Evolutionary conservation across 1,140 invertebrate genomes (phyloP).

Genomic region (Neelides sp.): DNA sequence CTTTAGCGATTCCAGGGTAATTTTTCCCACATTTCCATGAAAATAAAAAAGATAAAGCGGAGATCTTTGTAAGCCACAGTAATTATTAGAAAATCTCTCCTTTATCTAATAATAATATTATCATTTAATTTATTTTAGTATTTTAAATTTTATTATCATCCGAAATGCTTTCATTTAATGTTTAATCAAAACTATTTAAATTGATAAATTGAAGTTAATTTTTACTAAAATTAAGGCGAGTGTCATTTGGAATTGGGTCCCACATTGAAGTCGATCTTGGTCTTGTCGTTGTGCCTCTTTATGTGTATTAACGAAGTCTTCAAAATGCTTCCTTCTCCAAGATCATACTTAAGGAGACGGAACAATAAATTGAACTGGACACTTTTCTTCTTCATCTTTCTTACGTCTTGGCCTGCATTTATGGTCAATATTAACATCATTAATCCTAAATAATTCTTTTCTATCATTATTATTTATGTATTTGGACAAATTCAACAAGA

Average conservation of each 20-base stretch:
- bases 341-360: conserved; percentile 9
- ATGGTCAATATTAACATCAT: not conserved
- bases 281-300: conserved; percentile 23
- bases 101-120: no score
- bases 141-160: no score
- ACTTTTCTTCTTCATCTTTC: conserved; percentile 27
- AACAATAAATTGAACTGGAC: conserved; percentile 25
- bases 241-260: conserved; percentile 31
- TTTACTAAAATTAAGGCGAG: conserved; percentile 5
- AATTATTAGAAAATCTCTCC: no score
- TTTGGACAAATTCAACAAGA: no score
- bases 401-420: conserved; percentile 30
- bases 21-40: no score
- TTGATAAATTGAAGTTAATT: not conserved
- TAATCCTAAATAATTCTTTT: no score
- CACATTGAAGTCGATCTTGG: conserved; percentile 28
- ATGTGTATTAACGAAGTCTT: conserved; percentile 30
- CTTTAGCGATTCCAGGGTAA: no score
- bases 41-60: no score
- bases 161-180: no score
- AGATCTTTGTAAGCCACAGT: no score
- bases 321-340: conserved; percentile 29
- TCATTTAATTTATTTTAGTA: no score
- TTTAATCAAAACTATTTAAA: not conserved
- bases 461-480: no score